These are phyloP conservation scores for Antheraea pernyi DNA, from an alignment of 1,140 invertebrate genomes.

Conservation along the genomic window DNA sequence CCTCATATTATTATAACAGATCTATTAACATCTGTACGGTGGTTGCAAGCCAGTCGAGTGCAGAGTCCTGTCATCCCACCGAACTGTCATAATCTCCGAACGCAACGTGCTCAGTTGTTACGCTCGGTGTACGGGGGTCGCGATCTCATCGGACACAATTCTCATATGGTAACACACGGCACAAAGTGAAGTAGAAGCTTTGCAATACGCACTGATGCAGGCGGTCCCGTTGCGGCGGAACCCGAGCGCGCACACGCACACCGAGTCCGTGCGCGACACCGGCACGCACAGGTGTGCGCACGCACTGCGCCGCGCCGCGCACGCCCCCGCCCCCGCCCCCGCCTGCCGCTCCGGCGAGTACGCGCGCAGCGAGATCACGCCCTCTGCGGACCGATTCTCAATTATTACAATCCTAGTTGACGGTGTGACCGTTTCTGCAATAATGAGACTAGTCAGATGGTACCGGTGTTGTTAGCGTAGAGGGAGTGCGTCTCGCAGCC, in stretches of 20 bases:
- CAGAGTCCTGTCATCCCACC: too few species aligned
- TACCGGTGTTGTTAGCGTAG: conserved; percentile 80
- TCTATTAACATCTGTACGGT: too few species aligned
- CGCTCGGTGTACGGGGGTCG: too few species aligned
- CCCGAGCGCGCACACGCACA: conserved; percentile 89
- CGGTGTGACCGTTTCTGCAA: neutral
- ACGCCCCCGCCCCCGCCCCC: conserved; percentile 37
- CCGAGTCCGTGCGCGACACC: conserved; percentile 73
- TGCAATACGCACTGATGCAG: conserved; percentile 35
- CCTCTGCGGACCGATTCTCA: conserved; percentile 54
- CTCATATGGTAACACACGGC: too few species aligned
- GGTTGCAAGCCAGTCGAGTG: too few species aligned
- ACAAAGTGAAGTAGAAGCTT: too few species aligned
- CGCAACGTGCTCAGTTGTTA: too few species aligned
- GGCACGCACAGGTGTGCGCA: conserved; percentile 92
- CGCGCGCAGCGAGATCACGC: conserved; percentile 84
- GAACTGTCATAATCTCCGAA: too few species aligned
- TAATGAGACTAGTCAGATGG: conserved; percentile 2
- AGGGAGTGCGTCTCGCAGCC: conserved; percentile 44
- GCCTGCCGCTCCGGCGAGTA: conserved; percentile 85
- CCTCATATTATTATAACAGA: too few species aligned
- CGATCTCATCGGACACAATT: too few species aligned
- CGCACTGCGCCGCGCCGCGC: conserved; percentile 13
- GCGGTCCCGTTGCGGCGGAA: conserved; percentile 80
- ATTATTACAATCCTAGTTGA: too few species aligned